Evolutionary conservation across 2,113 vertebrate species (phyloP), one percentile per base, ranked within the genome.

Genomic region (Enhydra lutris): DNA sequence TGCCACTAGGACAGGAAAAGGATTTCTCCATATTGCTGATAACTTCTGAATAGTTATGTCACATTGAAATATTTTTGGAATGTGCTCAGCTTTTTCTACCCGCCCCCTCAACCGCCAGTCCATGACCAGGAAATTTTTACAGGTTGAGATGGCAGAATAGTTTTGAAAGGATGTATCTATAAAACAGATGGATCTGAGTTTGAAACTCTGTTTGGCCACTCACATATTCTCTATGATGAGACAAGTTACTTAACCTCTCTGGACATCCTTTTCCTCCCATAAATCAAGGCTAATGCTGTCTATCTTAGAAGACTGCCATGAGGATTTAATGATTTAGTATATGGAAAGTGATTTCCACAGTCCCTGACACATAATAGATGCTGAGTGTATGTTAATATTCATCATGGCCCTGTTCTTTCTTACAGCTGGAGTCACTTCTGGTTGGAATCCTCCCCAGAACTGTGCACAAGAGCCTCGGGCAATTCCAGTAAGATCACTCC

Each of bases 1-100:
- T 42, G 71, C 52, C 88, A 36, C 52, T 24, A 93, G 80, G 65
- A 34, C 63, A 71, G 26, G 65, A 5, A 76, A 97, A 85, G 34
- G 26, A 91, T 96, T 97, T 96, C 65, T 86, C 23, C 21, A 57
- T 7, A 82, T 55, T 15, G 21, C 17, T 20, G 57, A 1, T 15
- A 47, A 11, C 11, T 42, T 91, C 21, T 71, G 89, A 89, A 81
- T 69, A 39, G 26, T 87, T 95, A 21, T 34, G 36, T 90, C 71
- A 65, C 29, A 74, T 21, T 73, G 69, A 96, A 83, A 91, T 95
- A 65, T 24, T 92, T 95, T 39, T 73, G 69, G n/a, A 90, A 80
- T 0, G 15, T 88, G 24, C 1, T 79, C 69, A 63, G 36, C 50
- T 69, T 59, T 92, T 81, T 59, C 2, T 86, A 47, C 6, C 42